phyloP scores from a whole-genome alignment of 2,113 vertebrate species.

The Melanostigma gelatinosum region DNA sequence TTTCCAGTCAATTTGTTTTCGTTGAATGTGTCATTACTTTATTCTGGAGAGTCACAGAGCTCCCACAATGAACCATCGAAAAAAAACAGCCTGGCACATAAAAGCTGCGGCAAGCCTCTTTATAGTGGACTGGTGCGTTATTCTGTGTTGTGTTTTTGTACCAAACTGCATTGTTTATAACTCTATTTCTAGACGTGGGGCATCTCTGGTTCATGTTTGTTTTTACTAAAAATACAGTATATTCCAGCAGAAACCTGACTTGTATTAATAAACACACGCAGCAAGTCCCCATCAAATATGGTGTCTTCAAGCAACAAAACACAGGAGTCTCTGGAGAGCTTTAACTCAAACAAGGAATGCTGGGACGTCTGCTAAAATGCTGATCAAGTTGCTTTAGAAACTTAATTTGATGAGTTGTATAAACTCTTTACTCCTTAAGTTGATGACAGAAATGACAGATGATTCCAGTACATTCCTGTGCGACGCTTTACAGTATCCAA shows the following conservation, averaged over 20 bases:
- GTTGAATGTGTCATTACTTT: conserved; percentile 58
- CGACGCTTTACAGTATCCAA: background rate
- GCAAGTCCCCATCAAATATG: background rate
- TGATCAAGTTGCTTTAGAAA: background rate
- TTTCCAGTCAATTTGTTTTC: conserved; percentile 42
- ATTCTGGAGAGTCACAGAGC: conserved; percentile 24
- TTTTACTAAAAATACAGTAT: conserved; percentile 12
- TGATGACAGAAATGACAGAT: background rate
- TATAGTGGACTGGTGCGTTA: conserved; percentile 23
- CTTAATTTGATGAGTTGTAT: background rate
- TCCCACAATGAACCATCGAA: conserved; percentile 41
- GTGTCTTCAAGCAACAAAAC: background rate
- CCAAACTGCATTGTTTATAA: conserved; percentile 39
- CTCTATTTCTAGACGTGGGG: conserved; percentile 14
- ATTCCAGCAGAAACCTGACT: background rate
- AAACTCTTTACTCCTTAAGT: background rate
- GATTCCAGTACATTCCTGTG: background rate
- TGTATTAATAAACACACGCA: background rate
- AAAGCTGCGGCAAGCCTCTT: conserved; percentile 39
- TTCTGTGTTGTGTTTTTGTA: conserved; percentile 31
- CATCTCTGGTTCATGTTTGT: background rate
- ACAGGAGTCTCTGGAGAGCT: background rate
- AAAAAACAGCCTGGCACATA: conserved; percentile 52
- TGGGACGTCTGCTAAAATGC: background rate
- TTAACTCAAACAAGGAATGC: background rate